A percentile compares a stretch with the other conserved stretches of the same genome.
phyloP scores from a whole-genome alignment of 2,888 invertebrate genomes.

The Erannis defoliaria region DNA sequence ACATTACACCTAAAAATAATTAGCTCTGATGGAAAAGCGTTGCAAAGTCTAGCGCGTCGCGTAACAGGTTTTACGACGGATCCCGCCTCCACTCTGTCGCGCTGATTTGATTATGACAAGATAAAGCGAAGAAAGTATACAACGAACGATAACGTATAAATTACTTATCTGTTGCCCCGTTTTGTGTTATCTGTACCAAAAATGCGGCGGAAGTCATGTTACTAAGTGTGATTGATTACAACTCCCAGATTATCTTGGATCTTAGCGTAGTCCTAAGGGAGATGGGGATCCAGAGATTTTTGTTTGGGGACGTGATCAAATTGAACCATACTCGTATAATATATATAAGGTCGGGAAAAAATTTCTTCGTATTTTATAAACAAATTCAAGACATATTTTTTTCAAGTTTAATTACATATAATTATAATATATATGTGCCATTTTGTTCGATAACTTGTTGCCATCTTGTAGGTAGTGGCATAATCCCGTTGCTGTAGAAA shows the following conservation, averaged over 20 bases:
- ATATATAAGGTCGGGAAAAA: too few relatives aligned
- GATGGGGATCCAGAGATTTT: background rate
- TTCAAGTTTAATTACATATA: too few relatives aligned
- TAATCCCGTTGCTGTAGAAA: too few relatives aligned
- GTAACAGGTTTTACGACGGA: slow-evolving; percentile 34
- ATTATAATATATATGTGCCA: too few relatives aligned
- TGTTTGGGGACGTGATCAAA: background rate
- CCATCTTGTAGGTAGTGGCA: too few relatives aligned
- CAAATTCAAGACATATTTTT: too few relatives aligned
- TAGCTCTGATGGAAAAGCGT: slow-evolving; percentile 44
- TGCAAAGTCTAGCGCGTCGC: slow-evolving; percentile 42
- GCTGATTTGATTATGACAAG: slow-evolving; percentile 68
- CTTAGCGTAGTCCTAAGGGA: slow-evolving; percentile 2
- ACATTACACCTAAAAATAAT: slow-evolving; percentile 59
- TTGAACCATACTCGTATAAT: background rate
- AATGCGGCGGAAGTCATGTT: slow-evolving; percentile 64
- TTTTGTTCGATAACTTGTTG: too few relatives aligned
- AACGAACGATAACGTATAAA: slow-evolving; percentile 70
- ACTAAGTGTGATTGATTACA: slow-evolving; percentile 50
- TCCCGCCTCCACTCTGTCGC: slow-evolving; percentile 35
- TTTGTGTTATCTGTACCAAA: slow-evolving; percentile 70
- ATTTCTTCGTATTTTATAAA: too few relatives aligned
- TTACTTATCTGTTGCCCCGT: slow-evolving; percentile 68
- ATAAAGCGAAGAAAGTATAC: slow-evolving; percentile 71
- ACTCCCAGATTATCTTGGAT: slow-evolving; percentile 24